Conservation (phyloP, 2,888 invertebrate species). For the Eumerus sabulonum region DNA sequence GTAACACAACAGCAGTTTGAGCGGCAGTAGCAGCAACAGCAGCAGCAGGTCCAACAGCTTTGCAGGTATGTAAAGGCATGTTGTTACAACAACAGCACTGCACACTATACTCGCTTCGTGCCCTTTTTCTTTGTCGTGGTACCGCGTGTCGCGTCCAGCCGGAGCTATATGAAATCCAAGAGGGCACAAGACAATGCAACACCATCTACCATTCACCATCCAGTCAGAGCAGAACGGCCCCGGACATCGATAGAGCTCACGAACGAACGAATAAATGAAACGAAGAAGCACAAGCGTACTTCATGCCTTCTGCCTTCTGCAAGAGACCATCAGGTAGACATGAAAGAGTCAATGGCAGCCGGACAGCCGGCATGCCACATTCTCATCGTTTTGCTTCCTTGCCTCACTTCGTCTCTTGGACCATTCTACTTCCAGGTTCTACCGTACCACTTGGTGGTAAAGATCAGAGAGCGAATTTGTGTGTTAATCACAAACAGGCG, state of each 20-base stretch:
- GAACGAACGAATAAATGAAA: slow-evolving; percentile 38
- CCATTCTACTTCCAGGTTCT: background rate
- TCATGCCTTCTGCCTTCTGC: slow-evolving; percentile 54
- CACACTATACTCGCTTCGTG: slow-evolving; percentile 26
- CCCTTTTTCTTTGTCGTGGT: background rate
- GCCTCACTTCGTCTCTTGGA: slow-evolving; percentile 1
- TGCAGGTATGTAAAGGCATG: slow-evolving; percentile 65
- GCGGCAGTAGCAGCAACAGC: slow-evolving; percentile 17
- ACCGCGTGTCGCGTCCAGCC: slow-evolving; percentile 18
- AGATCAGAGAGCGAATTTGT: slow-evolving; percentile 55
- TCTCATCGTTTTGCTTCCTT: slow-evolving; percentile 39
- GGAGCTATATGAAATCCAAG: slow-evolving; percentile 37
- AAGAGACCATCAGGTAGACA: slow-evolving; percentile 64
- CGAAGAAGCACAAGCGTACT: slow-evolving; percentile 41
- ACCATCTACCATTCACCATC: no score
- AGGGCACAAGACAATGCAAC: slow-evolving; percentile 49
- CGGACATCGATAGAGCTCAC: slow-evolving; percentile 8
- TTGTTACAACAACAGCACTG: slow-evolving; percentile 62
- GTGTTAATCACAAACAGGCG: slow-evolving; percentile 23
- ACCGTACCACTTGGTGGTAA: slow-evolving; percentile 43
- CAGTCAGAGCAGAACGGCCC: no score
- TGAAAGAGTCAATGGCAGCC: slow-evolving; percentile 67
- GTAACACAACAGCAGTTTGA: slow-evolving; percentile 10
- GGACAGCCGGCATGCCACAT: slow-evolving; percentile 66
- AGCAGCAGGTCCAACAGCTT: slow-evolving; percentile 66